These are phyloP conservation scores for Drosophila quinaria DNA, from an alignment of 2,888 invertebrate species.

Conservation along the genomic window DNA sequence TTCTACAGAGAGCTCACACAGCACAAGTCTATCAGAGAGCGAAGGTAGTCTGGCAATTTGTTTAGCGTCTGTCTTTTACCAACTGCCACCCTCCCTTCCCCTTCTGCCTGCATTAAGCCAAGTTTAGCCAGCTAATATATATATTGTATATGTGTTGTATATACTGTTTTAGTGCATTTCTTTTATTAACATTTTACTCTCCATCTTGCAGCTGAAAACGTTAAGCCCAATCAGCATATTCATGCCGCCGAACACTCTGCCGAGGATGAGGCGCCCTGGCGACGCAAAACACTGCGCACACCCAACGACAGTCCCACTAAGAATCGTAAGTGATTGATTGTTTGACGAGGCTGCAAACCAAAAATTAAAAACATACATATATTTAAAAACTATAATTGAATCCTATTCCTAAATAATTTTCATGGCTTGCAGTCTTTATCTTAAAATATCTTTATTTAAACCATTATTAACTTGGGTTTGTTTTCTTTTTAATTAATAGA, in stretches of 20 bases:
- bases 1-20: conserved; percentile 86
- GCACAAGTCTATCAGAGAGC: conserved; percentile 84
- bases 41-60: conserved; percentile 71
- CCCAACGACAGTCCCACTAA: conserved; percentile 87
- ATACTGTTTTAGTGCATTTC: background rate
- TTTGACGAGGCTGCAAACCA: background rate
- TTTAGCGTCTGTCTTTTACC: conserved; percentile 26
- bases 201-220: conserved; percentile 66
- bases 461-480: background rate
- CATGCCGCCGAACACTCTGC: conserved; percentile 85
- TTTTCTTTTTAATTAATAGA: conserved; percentile 82
- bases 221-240: conserved; percentile 84
- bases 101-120: conserved; percentile 51
- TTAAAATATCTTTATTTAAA: background rate
- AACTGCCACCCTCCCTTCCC: conserved; percentile 4
- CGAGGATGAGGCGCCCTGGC: conserved; percentile 89
- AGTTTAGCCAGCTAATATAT: conserved; percentile 40
- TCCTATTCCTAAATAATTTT: background rate
- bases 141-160: background rate
- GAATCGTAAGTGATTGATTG: conserved; percentile 83
- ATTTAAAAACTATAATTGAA: too few relatives aligned
- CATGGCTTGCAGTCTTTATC: background rate
- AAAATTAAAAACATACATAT: too few relatives aligned
- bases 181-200: conserved; percentile 8
- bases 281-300: conserved; percentile 87